phyloP scores from a whole-genome alignment of 2,797 vertebrate species.

The Craterocephalus amniculus region DNA sequence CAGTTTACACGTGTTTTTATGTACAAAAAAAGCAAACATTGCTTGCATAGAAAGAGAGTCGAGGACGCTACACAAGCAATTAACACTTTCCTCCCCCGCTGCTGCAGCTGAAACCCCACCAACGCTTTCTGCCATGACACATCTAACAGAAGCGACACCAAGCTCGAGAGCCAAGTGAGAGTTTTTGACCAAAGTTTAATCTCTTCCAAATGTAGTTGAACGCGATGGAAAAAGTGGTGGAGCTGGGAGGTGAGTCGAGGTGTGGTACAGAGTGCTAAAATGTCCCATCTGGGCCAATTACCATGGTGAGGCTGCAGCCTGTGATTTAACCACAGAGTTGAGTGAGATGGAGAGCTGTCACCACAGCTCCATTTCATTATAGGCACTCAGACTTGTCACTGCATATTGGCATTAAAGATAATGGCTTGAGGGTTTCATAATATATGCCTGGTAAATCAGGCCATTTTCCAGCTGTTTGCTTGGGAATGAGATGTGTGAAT shows the following conservation, averaged over 20 bases:
- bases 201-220: conserved; percentile 50
- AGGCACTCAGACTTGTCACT: conserved; percentile 37
- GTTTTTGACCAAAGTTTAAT: conserved; percentile 48
- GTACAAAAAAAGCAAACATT: conserved; percentile 1
- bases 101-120: conserved; percentile 29
- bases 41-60: conserved; percentile 25
- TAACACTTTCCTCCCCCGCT: conserved; percentile 37
- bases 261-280: conserved; percentile 68
- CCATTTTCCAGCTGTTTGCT: conserved; percentile 57
- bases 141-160: conserved; percentile 37
- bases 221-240: conserved; percentile 63
- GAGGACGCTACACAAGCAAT: conserved; percentile 36
- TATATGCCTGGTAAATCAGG: conserved; percentile 46
- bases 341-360: conserved; percentile 56
- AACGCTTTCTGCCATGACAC: conserved; percentile 33
- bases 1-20: conserved; percentile 19
- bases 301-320: conserved; percentile 44
- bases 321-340: conserved; percentile 53
- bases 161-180: conserved; percentile 31
- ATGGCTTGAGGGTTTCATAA: conserved; percentile 53
- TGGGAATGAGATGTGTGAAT: conserved; percentile 15
- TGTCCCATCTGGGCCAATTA: conserved; percentile 75
- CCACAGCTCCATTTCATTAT: conserved; percentile 61
- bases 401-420: conserved; percentile 62
- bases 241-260: conserved; percentile 67